Evolutionary conservation across 64 coral and sea anemone species (phyloP).

Genomic region (Porites lutea): DNA sequence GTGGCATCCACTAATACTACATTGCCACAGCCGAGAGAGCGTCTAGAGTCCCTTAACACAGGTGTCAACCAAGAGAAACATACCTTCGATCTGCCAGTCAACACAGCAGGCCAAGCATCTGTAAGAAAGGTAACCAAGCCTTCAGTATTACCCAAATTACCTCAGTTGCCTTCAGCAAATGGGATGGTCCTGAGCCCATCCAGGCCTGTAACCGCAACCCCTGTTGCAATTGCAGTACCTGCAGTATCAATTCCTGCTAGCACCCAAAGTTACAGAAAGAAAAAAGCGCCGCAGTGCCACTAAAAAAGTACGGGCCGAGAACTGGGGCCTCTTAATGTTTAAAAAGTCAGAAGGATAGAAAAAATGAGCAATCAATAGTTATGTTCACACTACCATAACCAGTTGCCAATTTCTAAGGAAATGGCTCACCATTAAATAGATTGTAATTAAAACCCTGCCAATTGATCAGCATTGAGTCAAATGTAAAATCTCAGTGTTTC

Average conservation of each 20-base stretch:
- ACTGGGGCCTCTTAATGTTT: conserved; percentile 49
- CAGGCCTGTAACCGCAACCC: no score
- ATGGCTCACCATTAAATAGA: no score
- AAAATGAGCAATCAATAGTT: conserved; percentile 17
- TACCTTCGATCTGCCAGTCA: conserved; percentile 43
- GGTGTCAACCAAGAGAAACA: no score
- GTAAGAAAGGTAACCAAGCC: neutral
- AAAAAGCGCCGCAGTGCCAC: neutral
- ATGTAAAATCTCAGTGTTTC: no score
- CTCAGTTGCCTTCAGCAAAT: neutral
- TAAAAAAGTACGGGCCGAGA: conserved; percentile 33
- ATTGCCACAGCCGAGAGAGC: neutral
- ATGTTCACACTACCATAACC: no score
- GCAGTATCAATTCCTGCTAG: neutral
- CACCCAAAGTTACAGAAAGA: conserved; percentile 21
- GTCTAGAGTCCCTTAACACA: no score
- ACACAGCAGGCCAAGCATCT: conserved; percentile 49
- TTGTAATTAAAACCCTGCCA: no score
- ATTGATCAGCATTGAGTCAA: no score
- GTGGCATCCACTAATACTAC: neutral
- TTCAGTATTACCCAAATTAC: neutral
- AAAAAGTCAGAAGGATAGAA: conserved; percentile 39
- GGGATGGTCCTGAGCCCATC: no score
- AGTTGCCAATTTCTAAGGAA: no score
- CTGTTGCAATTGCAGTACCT: neutral